Evolutionary conservation across 37 sponge, comb jelly and placozoan genomes (phyloP).

Genomic region (Chondrilla cf. caribensis): DNA sequence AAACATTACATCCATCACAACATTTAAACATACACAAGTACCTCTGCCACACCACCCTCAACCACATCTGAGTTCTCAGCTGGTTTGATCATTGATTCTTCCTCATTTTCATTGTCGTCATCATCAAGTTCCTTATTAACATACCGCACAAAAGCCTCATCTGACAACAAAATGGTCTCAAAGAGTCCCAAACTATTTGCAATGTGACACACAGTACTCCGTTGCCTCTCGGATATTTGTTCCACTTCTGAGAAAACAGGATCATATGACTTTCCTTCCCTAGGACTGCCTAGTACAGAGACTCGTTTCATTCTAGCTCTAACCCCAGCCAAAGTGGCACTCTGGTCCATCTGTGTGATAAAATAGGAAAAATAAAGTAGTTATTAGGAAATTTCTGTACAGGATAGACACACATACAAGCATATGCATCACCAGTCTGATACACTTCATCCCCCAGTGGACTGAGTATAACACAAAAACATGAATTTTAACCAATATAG

Average conservation of each 20-base stretch:
- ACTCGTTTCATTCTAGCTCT: conserved; percentile 3
- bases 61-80: neutral
- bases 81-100: neutral
- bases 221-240: neutral
- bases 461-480: too few species aligned
- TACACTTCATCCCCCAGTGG: too few species aligned
- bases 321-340: neutral
- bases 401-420: neutral
- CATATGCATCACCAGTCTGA: too few species aligned
- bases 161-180: neutral
- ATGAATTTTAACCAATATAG: too few species aligned
- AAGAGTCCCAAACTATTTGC: neutral
- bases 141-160: neutral
- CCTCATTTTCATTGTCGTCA: neutral
- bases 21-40: neutral
- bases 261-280: neutral
- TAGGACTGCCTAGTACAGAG: conserved; percentile 16
- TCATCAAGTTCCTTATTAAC: neutral
- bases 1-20: too few species aligned
- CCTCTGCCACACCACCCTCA: neutral
- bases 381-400: neutral
- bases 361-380: neutral
- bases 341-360: neutral
- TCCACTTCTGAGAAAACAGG: neutral
- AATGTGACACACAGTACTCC: neutral